Percentiles rank a stretch among this genome's conserved stretches.
Evolutionary conservation across 2,888 invertebrate genomes (phyloP).

Genomic region (Drosophila atripex): DNA sequence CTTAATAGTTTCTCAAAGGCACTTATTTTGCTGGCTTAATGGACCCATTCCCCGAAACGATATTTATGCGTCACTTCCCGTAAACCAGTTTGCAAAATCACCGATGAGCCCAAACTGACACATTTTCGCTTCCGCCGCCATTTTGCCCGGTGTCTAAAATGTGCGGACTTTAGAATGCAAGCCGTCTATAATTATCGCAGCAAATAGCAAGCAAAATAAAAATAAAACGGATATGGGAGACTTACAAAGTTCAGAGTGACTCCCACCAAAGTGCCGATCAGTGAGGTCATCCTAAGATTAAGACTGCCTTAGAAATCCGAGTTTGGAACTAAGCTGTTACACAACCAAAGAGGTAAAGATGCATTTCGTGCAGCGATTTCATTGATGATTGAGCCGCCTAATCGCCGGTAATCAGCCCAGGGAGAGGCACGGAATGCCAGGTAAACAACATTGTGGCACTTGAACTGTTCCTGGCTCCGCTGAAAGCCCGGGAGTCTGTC

Average conservation of each 20-base stretch:
- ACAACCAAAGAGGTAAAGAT: neutral
- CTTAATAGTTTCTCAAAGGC: slow-evolving; percentile 5
- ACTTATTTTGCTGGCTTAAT: neutral
- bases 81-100: slow-evolving; percentile 13
- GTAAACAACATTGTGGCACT: slow-evolving; percentile 4
- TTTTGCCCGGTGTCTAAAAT: slow-evolving; percentile 28
- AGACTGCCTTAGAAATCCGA: slow-evolving; percentile 1
- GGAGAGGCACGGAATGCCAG: slow-evolving; percentile 56
- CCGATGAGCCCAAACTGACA: slow-evolving; percentile 27
- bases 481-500: slow-evolving; percentile 26
- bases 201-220: slow-evolving; percentile 4
- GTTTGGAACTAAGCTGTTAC: slow-evolving; percentile 11
- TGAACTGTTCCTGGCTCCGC: slow-evolving; percentile 24
- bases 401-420: slow-evolving; percentile 63
- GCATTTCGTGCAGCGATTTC: slow-evolving; percentile 41
- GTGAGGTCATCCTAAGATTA: slow-evolving; percentile 27
- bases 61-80: slow-evolving; percentile 19
- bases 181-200: slow-evolving; percentile 23
- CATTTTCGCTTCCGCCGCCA: slow-evolving; percentile 32
- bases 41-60: neutral
- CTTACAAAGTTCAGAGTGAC: slow-evolving; percentile 23
- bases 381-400: slow-evolving; percentile 58
- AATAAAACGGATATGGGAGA: slow-evolving; percentile 2
- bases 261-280: slow-evolving; percentile 12
- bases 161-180: slow-evolving; percentile 33